These are phyloP conservation scores for Corythoichthys intestinalis DNA, from an alignment of 2,113 vertebrate genomes.

Conservation along the genomic window DNA sequence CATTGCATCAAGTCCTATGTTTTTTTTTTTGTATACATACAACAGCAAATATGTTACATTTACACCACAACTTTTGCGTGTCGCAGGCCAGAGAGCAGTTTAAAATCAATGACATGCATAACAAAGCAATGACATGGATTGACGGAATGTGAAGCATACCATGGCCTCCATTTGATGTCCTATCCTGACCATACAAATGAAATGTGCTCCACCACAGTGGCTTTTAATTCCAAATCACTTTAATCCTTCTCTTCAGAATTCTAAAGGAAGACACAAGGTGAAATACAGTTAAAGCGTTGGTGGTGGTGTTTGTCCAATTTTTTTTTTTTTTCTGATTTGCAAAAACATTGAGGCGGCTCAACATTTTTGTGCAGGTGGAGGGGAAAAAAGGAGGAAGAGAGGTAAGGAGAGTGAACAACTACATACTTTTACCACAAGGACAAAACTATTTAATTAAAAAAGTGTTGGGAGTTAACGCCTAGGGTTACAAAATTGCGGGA, in stretches of 20 bases:
- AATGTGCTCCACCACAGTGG: conserved; percentile 98
- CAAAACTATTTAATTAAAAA: conserved; percentile 73
- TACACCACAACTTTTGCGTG: conserved; percentile 64
- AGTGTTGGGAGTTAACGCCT: not conserved
- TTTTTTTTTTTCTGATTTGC: conserved; percentile 37
- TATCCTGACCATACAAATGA: conserved; percentile 99
- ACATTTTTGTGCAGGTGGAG: conserved; percentile 49
- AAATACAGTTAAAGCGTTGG: conserved; percentile 82
- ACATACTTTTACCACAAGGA: conserved; percentile 65
- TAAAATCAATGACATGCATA: conserved; percentile 56
- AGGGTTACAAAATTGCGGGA: not conserved
- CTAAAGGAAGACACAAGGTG: conserved; percentile 99
- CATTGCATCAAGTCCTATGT: conserved; percentile 31
- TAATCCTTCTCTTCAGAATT: conserved; percentile 99
- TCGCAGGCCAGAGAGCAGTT: conserved; percentile 36
- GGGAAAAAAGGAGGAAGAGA: not conserved
- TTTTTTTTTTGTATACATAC: conserved; percentile 33
- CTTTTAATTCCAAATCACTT: conserved; percentile 98
- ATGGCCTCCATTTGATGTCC: conserved; percentile 97
- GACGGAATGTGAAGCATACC: conserved; percentile 87
- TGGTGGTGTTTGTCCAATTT: conserved; percentile 63
- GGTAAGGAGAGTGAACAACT: conserved; percentile 29
- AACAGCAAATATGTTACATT: conserved; percentile 59
- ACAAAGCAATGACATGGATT: conserved; percentile 52
- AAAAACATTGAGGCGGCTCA: conserved; percentile 68